Evolutionary conservation across 2,797 vertebrate species (phyloP), one percentile per base, ranked within the genome.

Genomic region (Poecile montanus): DNA sequence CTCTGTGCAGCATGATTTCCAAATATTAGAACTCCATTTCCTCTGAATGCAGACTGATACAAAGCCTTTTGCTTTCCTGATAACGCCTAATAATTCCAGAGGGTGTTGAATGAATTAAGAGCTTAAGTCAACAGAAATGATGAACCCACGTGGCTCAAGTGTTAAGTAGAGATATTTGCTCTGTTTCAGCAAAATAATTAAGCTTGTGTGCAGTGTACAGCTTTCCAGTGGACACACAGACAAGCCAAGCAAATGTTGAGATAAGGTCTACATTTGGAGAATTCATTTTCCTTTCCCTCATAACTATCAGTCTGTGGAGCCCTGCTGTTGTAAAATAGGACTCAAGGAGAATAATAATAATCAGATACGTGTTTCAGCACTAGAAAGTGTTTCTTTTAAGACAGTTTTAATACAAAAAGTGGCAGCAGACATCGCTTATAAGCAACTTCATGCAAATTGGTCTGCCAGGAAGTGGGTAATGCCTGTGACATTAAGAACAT

Each of bases 381-480:
- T 72, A 45, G 18, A 14, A 85, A 66, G 8, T 73, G 40, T 45
- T 73, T 68, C 56, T 96, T 97, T 91, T 84, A 92, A 82, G 81
- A 79, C 73, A 84, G 38, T 88, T 91, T 85, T 88, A 72, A 78
- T 91, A 57, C 54, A 60, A 72, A 89, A 94, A 94, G 42, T 91
- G 80, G 62, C 90, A 97, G 72, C 88, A 88, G 93, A 68, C 50
- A 40, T 81, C 2, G 10, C 30, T 88, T 2, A 1, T 45, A 7
- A 61, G 44, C 42, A 71, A 4, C 68, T 83, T 63, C 18, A 36
- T 89, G 61, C 47, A 89, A 61, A 91, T 81, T 89, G 82, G 23
- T 73, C 74, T 95, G 88, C 70, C 38, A 84, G 60, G 85, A 87
- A 81, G 85, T 53, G 51, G 56, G 30, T 94, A 88, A 60, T 96